Evolutionary conservation across 2,113 vertebrate genomes (phyloP), one percentile per base, ranked within the genome.

Genomic region (Rhabdomys dilectus): DNA sequence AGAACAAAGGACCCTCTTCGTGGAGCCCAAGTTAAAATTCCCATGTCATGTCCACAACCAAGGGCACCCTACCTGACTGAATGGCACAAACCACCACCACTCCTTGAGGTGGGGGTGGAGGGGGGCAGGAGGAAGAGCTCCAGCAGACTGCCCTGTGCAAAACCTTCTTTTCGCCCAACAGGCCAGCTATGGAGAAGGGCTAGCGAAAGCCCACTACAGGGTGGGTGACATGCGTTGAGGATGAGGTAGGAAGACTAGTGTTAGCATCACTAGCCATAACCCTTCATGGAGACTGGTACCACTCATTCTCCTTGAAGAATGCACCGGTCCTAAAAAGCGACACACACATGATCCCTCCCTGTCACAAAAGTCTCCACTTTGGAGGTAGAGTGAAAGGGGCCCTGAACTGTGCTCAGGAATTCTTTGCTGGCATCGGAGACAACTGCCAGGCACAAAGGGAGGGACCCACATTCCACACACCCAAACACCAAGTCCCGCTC

Each of bases 201-300:
- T 80, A 8, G 31, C 0, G 10, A 34, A 42, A 73, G 73, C 60
- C 48, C 2, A 1, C 87, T 0, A 10, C 1, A 2, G 51, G 11
- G 22, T 24, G 5, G 56, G 7, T 1, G 39, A n/a, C 0, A 0
- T 36, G 0, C 0, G 0, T 3, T 0, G 0, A 48, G 29, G 76
- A 72, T 6, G 7, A 15, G 29, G 58, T n/a, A 42, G 26, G 21
- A 80, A 34, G 85, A 62, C 58, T 78, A 19, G 70, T 3, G 4
- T 22, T 13, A 51, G 10, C 1, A 0, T 85, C 39, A 64, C 48
- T 29, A 48, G 53, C 60, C 4, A n/a, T 19, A 10, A 39, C 48
- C 73, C 72, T 75, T 39, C n/a, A 42, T 60, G 82, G 39, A 60
- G 53, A 42, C 80, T 53, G 31, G 34, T 22, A 22, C 42, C 39